phyloP scores from a whole-genome alignment of 2,113 vertebrate genomes.

The Diadophis punctatus region DNA sequence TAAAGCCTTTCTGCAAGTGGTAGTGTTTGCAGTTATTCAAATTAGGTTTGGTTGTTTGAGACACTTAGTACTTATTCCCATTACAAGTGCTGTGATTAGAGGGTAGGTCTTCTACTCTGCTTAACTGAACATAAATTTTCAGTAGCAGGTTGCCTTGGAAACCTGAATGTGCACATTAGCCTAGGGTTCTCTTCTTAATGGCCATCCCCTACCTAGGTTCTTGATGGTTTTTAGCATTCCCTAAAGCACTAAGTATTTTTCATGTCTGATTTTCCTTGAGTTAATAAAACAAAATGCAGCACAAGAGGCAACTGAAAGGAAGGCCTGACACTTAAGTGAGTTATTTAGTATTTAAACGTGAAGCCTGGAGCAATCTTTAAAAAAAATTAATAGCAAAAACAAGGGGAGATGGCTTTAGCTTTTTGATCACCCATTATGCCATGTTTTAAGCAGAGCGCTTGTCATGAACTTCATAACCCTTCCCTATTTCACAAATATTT shows the following conservation, averaged over 20 bases:
- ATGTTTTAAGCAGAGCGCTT: not conserved
- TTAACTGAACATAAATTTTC: conserved; percentile 17
- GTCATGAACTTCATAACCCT: not conserved
- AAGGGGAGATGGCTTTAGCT: not conserved
- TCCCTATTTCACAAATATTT: not conserved
- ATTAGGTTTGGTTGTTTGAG: conserved; percentile 18
- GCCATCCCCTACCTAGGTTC: not conserved
- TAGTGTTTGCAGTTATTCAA: conserved; percentile 20
- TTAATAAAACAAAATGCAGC: conserved; percentile 6
- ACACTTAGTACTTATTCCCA: conserved; percentile 27
- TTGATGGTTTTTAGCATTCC: conserved; percentile 24
- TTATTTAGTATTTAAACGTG: not conserved
- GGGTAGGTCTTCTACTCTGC: conserved; percentile 30
- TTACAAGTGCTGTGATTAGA: conserved; percentile 29
- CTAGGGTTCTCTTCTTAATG: conserved; percentile 11
- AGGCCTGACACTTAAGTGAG: conserved; percentile 4
- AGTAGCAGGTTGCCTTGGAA: conserved; percentile 42
- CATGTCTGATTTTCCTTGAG: not conserved
- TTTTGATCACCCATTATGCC: conserved; percentile 2
- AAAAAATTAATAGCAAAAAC: conserved; percentile 4
- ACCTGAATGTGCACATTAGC: not conserved
- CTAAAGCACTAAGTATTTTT: not conserved
- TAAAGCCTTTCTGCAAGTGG: not conserved
- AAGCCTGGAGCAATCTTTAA: not conserved
- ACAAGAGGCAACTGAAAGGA: not conserved